These are phyloP conservation scores for Bufotes viridis DNA, from an alignment of 2,797 vertebrate species.

Conservation along the genomic window DNA sequence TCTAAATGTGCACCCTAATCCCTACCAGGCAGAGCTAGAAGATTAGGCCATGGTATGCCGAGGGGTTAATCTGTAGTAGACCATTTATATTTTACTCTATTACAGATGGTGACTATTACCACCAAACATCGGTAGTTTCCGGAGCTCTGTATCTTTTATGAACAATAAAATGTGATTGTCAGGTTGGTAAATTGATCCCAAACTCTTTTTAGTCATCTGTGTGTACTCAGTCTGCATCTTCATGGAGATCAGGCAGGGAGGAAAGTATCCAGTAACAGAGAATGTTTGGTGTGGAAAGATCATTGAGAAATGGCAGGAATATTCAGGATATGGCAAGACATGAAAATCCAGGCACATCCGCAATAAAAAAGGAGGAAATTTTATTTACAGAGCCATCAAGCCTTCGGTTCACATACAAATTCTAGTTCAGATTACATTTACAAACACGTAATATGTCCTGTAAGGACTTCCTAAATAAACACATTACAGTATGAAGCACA, in stretches of 20 bases:
- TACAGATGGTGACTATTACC: neutral
- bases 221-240: constrained; percentile 41
- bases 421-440: constrained; percentile 14
- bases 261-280: constrained; percentile 51
- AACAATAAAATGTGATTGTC: constrained; percentile 51
- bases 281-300: constrained; percentile 57
- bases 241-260: constrained; percentile 12
- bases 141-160: constrained; percentile 8
- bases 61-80: too few relatives aligned
- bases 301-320: constrained; percentile 53
- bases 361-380: constrained; percentile 55
- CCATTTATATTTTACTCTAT: too few relatives aligned
- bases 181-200: constrained; percentile 52
- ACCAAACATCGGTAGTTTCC: neutral
- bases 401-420: constrained; percentile 25
- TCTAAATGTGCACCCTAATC: too few relatives aligned
- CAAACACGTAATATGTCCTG: constrained; percentile 25
- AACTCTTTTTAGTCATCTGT: constrained; percentile 38
- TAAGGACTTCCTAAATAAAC: neutral
- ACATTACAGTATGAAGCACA: neutral
- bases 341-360: constrained; percentile 60
- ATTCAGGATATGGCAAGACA: constrained; percentile 60
- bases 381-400: constrained; percentile 56
- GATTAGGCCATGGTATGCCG: too few relatives aligned
- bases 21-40: too few relatives aligned